Evolutionary conservation across 2,797 vertebrate species (phyloP).

Genomic region (Macropus fuliginosus): DNA sequence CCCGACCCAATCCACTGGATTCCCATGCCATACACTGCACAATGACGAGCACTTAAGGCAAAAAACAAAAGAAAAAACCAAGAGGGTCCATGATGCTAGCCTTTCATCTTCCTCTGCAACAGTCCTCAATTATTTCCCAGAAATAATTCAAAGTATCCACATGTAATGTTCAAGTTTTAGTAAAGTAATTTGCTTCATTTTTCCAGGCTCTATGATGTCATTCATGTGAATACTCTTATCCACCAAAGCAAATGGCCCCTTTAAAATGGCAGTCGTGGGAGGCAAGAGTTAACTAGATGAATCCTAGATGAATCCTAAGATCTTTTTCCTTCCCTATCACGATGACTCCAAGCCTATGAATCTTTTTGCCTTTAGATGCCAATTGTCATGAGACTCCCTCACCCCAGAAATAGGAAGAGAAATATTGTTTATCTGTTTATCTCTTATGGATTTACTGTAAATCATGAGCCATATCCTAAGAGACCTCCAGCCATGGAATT

Average conservation of each 20-base stretch:
- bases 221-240: neutral
- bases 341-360: neutral
- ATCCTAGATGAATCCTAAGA: neutral
- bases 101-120: constrained; percentile 16
- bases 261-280: neutral
- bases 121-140: constrained; percentile 27
- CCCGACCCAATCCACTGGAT: constrained; percentile 46
- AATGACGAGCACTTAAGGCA: neutral
- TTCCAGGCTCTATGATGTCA: neutral
- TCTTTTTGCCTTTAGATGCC: neutral
- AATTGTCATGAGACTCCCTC: neutral
- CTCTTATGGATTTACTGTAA: neutral
- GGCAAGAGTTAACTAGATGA: neutral
- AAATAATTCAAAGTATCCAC: constrained; percentile 13
- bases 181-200: constrained; percentile 19
- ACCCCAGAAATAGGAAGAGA: neutral
- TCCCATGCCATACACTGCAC: constrained; percentile 27
- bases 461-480: neutral
- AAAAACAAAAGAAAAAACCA: neutral
- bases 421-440: neutral
- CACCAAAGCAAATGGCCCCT: neutral
- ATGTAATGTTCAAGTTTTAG: constrained; percentile 28
- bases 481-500: neutral
- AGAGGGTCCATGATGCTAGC: neutral
- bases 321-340: neutral